These are phyloP conservation scores for Eremophila alpestris DNA, from an alignment of 2,797 vertebrate genomes.

Conservation along the genomic window DNA sequence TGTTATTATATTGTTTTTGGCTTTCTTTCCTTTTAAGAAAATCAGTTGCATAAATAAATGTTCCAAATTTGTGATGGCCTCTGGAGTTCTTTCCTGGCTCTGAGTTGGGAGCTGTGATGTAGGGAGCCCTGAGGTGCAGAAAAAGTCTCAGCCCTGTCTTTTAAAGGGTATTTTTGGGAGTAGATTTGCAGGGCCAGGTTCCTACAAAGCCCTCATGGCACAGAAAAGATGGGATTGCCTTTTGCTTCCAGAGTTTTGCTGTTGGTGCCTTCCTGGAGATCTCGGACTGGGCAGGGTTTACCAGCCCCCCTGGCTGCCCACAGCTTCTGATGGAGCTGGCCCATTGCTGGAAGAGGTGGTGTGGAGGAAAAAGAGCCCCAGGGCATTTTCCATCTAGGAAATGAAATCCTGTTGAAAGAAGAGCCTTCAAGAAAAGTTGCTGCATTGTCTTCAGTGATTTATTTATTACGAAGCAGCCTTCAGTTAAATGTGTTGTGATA, in stretches of 20 bases:
- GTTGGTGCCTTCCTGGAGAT: neutral
- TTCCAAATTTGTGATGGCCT: slow-evolving; percentile 51
- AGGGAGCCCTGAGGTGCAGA: neutral
- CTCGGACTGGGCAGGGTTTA: neutral
- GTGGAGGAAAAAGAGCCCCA: neutral
- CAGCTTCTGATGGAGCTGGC: neutral
- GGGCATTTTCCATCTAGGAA: neutral
- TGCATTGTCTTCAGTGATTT: slow-evolving; percentile 47
- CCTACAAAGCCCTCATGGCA: neutral
- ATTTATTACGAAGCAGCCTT: slow-evolving; percentile 25
- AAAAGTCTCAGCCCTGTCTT: fast-evolving
- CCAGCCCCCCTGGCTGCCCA: neutral
- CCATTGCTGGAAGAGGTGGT: neutral
- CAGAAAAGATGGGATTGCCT: neutral
- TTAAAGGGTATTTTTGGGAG: neutral
- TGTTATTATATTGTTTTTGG: neutral
- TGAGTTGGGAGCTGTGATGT: neutral
- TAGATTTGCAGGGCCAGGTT: neutral
- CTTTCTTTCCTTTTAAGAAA: slow-evolving; percentile 56
- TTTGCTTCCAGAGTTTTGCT: neutral
- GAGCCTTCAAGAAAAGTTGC: neutral
- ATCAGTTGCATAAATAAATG: slow-evolving; percentile 65
- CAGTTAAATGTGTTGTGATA: slow-evolving; percentile 54
- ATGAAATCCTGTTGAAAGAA: neutral
- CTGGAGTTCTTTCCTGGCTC: slow-evolving; percentile 2